Percentiles rank a stretch among this genome's conserved stretches.
These are phyloP conservation scores for Pheosia tremula DNA, from an alignment of 2,888 invertebrate genomes.

Conservation along the genomic window DNA sequence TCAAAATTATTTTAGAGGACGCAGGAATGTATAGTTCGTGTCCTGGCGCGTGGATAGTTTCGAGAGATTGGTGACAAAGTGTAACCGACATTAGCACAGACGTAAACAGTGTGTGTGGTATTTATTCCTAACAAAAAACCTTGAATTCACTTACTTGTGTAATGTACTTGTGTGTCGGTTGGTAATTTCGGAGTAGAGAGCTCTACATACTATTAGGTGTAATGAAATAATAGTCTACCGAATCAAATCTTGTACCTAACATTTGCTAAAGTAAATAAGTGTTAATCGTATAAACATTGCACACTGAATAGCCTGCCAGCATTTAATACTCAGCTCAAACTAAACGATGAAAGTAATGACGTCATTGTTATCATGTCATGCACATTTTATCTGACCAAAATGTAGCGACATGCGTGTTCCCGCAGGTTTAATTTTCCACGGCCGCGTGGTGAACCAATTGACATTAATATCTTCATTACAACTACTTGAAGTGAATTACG, in stretches of 20 bases:
- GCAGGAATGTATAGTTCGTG: conserved; percentile 39
- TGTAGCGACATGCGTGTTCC: no score
- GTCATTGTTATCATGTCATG: not conserved
- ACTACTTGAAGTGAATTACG: not conserved
- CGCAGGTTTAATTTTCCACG: not conserved
- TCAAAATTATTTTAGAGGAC: conserved; percentile 43
- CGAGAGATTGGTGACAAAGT: conserved; percentile 5
- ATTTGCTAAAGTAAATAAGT: not conserved
- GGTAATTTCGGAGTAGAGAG: not conserved
- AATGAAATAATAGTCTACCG: not conserved
- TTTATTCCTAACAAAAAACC: conserved; percentile 3
- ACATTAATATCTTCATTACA: not conserved
- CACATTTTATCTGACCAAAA: no score
- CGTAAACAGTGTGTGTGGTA: not conserved
- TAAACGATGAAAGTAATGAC: not conserved
- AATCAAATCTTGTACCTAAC: not conserved
- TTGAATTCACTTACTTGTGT: not conserved
- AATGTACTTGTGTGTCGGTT: not conserved
- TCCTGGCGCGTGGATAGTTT: conserved; percentile 41
- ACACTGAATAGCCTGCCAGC: not conserved
- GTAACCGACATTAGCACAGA: not conserved
- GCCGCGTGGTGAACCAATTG: not conserved
- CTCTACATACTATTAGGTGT: not conserved
- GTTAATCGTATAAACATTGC: not conserved
- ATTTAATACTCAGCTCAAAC: not conserved